These are phyloP conservation scores for Egretta garzetta DNA, from an alignment of 2,113 vertebrate species.

Conservation along the genomic window DNA sequence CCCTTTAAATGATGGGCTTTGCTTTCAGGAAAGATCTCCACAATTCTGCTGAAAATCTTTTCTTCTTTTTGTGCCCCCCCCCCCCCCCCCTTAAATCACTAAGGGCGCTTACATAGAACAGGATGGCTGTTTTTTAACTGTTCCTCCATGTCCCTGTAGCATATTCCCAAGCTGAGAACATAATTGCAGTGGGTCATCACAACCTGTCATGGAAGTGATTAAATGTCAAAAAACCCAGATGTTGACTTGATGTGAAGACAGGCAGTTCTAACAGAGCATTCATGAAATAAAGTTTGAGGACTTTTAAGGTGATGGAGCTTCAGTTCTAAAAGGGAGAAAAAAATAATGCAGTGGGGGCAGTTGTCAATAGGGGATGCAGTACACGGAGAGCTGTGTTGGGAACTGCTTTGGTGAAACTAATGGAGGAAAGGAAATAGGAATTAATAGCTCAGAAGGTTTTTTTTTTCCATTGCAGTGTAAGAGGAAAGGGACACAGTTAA, in stretches of 20 bases:
- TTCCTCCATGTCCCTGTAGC: not conserved
- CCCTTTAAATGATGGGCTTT: not conserved
- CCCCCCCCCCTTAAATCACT: not conserved
- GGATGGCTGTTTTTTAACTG: not conserved
- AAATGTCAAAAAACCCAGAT: not conserved
- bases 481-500: not conserved
- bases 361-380: not conserved
- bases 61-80: too few species aligned
- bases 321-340: not conserved
- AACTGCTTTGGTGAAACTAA: not conserved
- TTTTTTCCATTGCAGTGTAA: not conserved
- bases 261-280: not conserved
- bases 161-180: not conserved
- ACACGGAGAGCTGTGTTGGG: not conserved
- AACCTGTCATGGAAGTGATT: not conserved
- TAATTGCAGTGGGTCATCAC: not conserved
- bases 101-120: not conserved
- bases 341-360: not conserved
- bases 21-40: not conserved
- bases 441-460: not conserved
- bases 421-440: not conserved
- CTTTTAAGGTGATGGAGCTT: not conserved
- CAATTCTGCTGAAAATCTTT: not conserved
- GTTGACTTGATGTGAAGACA: not conserved
- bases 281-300: not conserved